Percentiles rank a stretch among this genome's conserved stretches.
Evolutionary conservation across 2,888 invertebrate genomes (phyloP).

Genomic region (Rotaria socialis): DNA sequence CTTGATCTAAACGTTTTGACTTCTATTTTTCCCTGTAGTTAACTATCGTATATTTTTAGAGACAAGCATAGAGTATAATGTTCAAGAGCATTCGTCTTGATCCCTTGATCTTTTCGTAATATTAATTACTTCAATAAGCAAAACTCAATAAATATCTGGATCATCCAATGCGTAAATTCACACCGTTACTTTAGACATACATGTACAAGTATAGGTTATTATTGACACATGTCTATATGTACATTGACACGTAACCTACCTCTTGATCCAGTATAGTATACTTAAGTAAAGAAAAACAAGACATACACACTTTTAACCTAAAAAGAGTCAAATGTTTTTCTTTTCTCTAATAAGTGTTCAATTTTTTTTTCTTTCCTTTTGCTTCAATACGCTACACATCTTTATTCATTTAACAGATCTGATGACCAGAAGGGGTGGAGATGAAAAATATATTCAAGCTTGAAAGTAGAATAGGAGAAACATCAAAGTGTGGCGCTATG

Average conservation of each 20-base stretch:
- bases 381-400: not conserved
- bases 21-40: no score
- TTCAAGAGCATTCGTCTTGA: not conserved
- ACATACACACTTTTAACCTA: not conserved
- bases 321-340: not conserved
- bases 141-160: not conserved
- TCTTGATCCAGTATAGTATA: not conserved
- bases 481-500: slow-evolving; percentile 3
- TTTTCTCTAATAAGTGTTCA: not conserved
- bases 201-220: not conserved
- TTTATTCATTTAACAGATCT: not conserved
- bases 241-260: not conserved
- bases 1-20: no score
- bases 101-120: no score
- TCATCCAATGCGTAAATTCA: not conserved
- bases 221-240: not conserved
- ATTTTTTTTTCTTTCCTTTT: not conserved
- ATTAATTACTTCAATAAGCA: not conserved
- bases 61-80: not conserved
- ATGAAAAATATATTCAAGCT: slow-evolving; percentile 15
- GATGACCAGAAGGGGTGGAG: slow-evolving; percentile 17
- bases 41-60: no score
- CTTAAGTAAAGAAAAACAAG: slow-evolving; percentile 1
- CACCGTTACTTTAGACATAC: not conserved
- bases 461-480: not conserved